Percentiles rank a stretch among this genome's conserved stretches.
Conservation (phyloP, 2,888 invertebrate species). For the Patella ulyssiponensis region DNA sequence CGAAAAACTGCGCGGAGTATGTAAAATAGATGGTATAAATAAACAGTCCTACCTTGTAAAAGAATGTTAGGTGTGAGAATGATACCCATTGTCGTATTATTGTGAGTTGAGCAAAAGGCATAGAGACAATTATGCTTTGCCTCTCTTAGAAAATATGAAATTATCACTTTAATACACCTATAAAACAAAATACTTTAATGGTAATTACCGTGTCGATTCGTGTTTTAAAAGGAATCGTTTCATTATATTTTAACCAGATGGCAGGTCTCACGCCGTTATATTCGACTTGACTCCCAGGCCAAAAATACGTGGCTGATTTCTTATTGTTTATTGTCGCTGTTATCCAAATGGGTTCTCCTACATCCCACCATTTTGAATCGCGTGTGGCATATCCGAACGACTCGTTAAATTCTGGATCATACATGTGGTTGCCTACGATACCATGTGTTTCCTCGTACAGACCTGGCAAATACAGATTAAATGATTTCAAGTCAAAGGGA, state of each 20-base stretch:
- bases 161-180: no score
- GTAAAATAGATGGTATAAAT: no score
- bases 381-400: conserved; percentile 43
- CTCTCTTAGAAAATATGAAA: no score
- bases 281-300: conserved; percentile 78
- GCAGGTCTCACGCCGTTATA: conserved; percentile 74
- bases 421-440: conserved; percentile 78
- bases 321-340: conserved; percentile 76
- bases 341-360: conserved; percentile 63
- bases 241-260: conserved; percentile 69
- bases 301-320: conserved; percentile 75
- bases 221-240: conserved; percentile 73
- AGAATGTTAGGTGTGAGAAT: no score
- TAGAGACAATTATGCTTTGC: no score
- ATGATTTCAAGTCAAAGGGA: no score
- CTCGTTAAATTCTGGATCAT: conserved; percentile 73
- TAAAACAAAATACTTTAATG: no score
- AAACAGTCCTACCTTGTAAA: no score
- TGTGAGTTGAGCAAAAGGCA: no score
- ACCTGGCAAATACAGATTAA: conserved; percentile 72
- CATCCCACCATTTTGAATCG: conserved; percentile 60
- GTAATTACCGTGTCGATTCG: conserved; percentile 76
- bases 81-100: no score
- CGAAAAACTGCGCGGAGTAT: no score
- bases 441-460: conserved; percentile 80